Conservation (phyloP, 1,140 invertebrate species). For the Heliconius hermathena region DNA sequence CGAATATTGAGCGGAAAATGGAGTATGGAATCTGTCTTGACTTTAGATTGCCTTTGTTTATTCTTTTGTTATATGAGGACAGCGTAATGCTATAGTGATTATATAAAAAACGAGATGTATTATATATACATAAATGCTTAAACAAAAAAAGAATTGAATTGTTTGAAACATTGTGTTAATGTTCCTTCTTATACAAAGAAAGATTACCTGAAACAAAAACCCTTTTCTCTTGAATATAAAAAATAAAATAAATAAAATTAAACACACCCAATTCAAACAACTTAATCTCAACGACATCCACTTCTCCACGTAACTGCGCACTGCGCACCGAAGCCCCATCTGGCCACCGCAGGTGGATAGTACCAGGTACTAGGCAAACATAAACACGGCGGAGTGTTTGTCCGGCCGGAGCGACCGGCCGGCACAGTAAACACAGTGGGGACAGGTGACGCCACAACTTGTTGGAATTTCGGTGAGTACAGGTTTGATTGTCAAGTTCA, state of each 20-base stretch:
- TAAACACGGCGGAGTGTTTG: conserved; percentile 43
- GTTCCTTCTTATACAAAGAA: too few species aligned
- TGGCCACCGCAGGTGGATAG: conserved; percentile 45
- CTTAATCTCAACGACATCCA: conserved; percentile 11
- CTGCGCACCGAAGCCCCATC: not conserved
- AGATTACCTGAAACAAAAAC: too few species aligned
- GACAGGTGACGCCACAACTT: conserved; percentile 40
- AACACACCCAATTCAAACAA: conserved; percentile 1
- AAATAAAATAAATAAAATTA: not conserved
- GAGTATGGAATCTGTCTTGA: too few species aligned
- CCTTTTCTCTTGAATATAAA: not conserved
- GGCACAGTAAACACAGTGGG: conserved; percentile 37
- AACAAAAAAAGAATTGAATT: too few species aligned
- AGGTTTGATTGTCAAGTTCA: conserved; percentile 28
- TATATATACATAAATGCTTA: too few species aligned
- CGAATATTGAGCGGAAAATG: too few species aligned
- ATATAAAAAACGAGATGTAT: too few species aligned
- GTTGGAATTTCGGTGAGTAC: conserved; percentile 29
- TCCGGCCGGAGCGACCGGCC: conserved; percentile 37
- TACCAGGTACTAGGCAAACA: conserved; percentile 44
- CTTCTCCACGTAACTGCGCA: conserved; percentile 11
- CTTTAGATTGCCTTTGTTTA: too few species aligned
- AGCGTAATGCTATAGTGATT: too few species aligned
- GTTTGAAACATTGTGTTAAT: too few species aligned
- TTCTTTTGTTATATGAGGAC: too few species aligned